Conservation (phyloP, 2,113 vertebrate genomes). For the Micromys minutus region DNA sequence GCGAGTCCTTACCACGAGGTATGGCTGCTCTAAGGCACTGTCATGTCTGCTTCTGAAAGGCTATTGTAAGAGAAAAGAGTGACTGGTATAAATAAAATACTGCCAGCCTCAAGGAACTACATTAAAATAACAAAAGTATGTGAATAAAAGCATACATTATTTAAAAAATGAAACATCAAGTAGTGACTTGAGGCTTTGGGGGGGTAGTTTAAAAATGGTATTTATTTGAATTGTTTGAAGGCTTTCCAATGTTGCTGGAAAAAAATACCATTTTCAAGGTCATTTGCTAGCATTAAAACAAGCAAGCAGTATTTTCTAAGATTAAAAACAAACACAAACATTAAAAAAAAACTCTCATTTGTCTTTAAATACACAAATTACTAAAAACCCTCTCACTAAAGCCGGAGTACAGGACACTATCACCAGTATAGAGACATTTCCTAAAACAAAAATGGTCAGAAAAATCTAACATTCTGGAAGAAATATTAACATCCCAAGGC, state of each 20-base stretch:
- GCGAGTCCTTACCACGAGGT: constrained; percentile 7
- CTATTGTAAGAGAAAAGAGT: constrained; percentile 67
- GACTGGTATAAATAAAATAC: constrained; percentile 52
- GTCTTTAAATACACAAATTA: constrained; percentile 64
- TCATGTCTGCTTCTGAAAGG: constrained; percentile 28
- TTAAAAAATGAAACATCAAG: constrained; percentile 70
- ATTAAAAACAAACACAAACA: constrained; percentile 70
- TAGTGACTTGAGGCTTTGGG: constrained; percentile 50
- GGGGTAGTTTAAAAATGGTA: constrained; percentile 63
- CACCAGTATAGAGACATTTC: constrained; percentile 65
- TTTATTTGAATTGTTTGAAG: constrained; percentile 64
- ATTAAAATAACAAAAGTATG: constrained; percentile 73
- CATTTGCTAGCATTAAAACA: constrained; percentile 63
- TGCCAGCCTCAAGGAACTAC: constrained; percentile 60
- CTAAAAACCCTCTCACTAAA: constrained; percentile 62
- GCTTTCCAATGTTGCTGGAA: constrained; percentile 66
- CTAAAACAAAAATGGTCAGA: constrained; percentile 72
- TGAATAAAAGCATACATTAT: constrained; percentile 67
- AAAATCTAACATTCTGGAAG: constrained; percentile 80
- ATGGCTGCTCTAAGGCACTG: background rate
- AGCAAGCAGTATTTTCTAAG: constrained; percentile 66
- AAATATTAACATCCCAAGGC: constrained; percentile 80
- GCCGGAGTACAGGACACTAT: constrained; percentile 44
- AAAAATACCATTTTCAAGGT: constrained; percentile 69
- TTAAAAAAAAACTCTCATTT: constrained; percentile 65